Conservation (phyloP, 2,888 invertebrate genomes). For the Baronia brevicornis region DNA sequence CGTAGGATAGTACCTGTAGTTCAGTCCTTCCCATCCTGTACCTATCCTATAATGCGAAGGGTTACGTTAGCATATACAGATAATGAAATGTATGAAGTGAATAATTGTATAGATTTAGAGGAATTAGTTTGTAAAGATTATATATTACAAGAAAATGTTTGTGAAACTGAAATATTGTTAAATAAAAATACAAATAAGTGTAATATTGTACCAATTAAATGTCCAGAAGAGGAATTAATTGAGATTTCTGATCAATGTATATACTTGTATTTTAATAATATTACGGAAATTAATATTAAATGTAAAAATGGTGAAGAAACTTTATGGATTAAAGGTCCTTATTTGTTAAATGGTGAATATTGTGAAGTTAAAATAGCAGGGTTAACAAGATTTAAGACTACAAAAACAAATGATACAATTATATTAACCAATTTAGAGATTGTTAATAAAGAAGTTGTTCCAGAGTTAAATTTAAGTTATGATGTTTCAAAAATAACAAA, state of each 20-base stretch:
- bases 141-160: background rate
- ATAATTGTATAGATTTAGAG: conserved; percentile 2
- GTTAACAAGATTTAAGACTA: conserved; percentile 1
- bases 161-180: too few relatives aligned
- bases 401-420: conserved; percentile 1
- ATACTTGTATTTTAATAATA: conserved; percentile 3
- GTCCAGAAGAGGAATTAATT: conserved; percentile 3
- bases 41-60: conserved; percentile 14
- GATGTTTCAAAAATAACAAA: conserved; percentile 1
- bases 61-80: conserved; percentile 9
- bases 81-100: conserved; percentile 3
- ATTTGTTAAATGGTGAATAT: conserved; percentile 2
- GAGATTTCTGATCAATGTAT: background rate
- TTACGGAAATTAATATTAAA: conserved; percentile 2
- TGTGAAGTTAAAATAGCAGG: conserved; percentile 3
- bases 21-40: conserved; percentile 12
- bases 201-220: conserved; percentile 2
- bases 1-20: conserved; percentile 16
- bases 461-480: conserved; percentile 9
- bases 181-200: too few relatives aligned
- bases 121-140: background rate
- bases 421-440: conserved; percentile 5
- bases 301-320: conserved; percentile 3
- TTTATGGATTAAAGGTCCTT: background rate
- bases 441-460: too few relatives aligned